These are phyloP conservation scores for Sporophila hypoxantha DNA, from an alignment of 2,113 vertebrate genomes.

Conservation along the genomic window DNA sequence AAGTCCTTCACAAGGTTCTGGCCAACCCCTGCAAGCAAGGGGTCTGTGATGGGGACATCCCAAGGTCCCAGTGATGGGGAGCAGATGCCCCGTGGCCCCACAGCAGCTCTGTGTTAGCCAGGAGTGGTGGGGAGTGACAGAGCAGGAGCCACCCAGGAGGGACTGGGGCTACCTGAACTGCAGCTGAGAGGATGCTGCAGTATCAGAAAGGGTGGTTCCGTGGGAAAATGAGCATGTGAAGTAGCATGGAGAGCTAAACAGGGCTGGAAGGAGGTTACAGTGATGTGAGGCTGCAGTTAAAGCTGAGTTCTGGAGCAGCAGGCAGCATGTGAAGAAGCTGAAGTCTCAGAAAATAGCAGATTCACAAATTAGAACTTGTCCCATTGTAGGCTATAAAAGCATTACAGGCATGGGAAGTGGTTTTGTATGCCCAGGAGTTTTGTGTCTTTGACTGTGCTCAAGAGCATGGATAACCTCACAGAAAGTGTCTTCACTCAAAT, in stretches of 20 bases:
- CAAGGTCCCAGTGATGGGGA: not conserved
- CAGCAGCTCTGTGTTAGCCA: not conserved
- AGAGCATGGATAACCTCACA: not conserved
- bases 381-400: not conserved
- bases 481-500: not conserved
- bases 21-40: not conserved
- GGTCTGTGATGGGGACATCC: too few relatives aligned
- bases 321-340: not conserved
- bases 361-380: not conserved
- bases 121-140: not conserved
- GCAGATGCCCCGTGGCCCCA: not conserved
- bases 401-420: not conserved
- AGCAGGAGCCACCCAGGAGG: not conserved
- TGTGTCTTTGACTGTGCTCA: not conserved
- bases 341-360: not conserved
- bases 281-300: fast-evolving
- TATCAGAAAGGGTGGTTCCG: fast-evolving
- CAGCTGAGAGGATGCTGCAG: not conserved
- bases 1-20: not conserved
- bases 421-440: not conserved
- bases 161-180: not conserved
- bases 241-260: not conserved
- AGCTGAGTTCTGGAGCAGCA: not conserved
- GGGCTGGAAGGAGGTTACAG: not conserved
- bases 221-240: not conserved